These are phyloP conservation scores for Lepilemur septentrionalis DNA, from an alignment of 2,797 vertebrate genomes.

Conservation along the genomic window DNA sequence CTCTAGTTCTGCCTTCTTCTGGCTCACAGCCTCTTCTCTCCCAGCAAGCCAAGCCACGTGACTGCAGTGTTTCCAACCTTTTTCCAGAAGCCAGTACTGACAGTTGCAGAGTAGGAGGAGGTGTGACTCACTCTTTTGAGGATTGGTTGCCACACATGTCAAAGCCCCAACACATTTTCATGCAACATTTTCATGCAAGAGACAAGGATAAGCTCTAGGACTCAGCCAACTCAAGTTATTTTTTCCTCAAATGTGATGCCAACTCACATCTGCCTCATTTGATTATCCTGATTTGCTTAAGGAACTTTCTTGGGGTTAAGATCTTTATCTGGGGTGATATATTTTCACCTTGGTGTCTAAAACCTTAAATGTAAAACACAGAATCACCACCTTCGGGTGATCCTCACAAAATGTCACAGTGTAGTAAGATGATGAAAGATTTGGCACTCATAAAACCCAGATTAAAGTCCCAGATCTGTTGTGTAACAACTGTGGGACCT, in stretches of 20 bases:
- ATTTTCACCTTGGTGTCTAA: constrained; percentile 37
- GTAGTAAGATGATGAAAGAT: not conserved
- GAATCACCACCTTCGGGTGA: not conserved
- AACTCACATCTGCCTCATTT: constrained; percentile 47
- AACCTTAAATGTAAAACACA: not conserved
- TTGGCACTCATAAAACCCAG: not conserved
- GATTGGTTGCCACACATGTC: constrained; percentile 58
- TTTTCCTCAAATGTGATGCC: constrained; percentile 48
- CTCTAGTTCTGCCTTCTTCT: not conserved
- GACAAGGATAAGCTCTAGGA: constrained; percentile 52
- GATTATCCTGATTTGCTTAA: constrained; percentile 50
- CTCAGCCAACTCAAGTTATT: constrained; percentile 38
- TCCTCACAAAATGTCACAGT: not conserved
- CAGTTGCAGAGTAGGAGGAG: constrained; percentile 63
- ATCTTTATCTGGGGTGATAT: constrained; percentile 39
- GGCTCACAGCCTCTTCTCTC: not conserved
- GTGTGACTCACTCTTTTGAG: constrained; percentile 57
- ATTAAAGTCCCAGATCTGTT: not conserved
- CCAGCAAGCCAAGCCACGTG: constrained; percentile 23
- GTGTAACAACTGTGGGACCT: not conserved
- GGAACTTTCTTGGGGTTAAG: constrained; percentile 20
- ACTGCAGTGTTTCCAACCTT: constrained; percentile 56
- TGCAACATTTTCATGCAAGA: constrained; percentile 65
- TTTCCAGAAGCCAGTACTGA: constrained; percentile 26
- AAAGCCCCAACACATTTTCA: constrained; percentile 57